Evolutionary conservation across 37 sponge, comb jelly and placozoan species (phyloP), one percentile per base, ranked within the genome.

Genomic region (Trichoplax adhaerens): DNA sequence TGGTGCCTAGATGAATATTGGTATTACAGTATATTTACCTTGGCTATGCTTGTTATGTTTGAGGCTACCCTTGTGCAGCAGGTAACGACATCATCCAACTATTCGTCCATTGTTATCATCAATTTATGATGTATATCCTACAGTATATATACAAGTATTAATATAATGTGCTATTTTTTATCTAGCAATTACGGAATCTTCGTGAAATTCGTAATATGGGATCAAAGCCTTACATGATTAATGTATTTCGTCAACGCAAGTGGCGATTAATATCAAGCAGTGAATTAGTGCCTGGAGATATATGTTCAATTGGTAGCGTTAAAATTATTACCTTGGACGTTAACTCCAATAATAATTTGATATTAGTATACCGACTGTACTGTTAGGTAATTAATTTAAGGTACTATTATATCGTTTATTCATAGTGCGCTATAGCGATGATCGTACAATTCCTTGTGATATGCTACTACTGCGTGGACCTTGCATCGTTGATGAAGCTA

Each of bases 1-100:
- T 96, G 99, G 99, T 91, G 89, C 58, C 81, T 96, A 68, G 99
- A 96, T 55, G 99, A 96, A 75, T 96, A 88, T 82, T 96, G 99
- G 99, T 84, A 88, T 55, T 96, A 96, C 89, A 83, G 84, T 59
- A 58, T 88, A 53, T 96, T 96, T 75, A 95, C 98, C 50, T 83
- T 96, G 49, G 57, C 83, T 77, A 96, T 96, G 99, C 65, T 96
- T 62, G 76, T 91, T 55, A 68, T 84, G 71, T 91, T 96, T 66
- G 99, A 96, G 77, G 86, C 83, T 53, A 82, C 93, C 48, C 87
- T 96, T 5, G 99, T 96, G 62, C 81, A 94, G 72, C 95, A 74
- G 65, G 65, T 65, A 46, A 74, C 65, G 75, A 74, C 63, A 29
- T 29, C 29, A 29, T 29, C 29, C 29, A 29, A 29, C 29, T 29